Evolutionary conservation across 2,113 vertebrate species (phyloP), one percentile per base, ranked within the genome.

Genomic region (Passer montanus): DNA sequence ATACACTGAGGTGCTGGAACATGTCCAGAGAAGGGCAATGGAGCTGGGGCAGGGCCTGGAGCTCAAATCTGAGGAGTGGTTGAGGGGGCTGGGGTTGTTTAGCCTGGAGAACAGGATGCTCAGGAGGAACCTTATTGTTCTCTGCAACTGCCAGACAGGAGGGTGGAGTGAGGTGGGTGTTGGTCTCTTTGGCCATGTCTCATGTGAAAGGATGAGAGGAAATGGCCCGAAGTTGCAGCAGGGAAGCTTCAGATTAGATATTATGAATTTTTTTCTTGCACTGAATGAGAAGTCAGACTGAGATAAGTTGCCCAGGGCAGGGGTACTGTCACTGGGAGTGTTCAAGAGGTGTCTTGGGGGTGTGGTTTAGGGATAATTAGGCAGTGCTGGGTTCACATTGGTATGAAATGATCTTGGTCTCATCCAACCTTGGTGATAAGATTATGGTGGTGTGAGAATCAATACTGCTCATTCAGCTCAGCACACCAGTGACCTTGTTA

Each of bases 21-120:
- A 0, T 30, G 41, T n/a, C 23, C 75, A 79, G 33, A 55, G 64
- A n/a, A 11, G 39, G 28, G 10, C 23, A 63, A 0, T 7, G 20
- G 24, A 55, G 24, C 46, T 62, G 28, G 41, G 41, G 20, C n/a
- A 47, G 41, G 41, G 16, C 14, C 49, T 69, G 55, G 46, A 60
- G 15, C 64, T 28, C 15, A 39, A 27, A 11, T 18, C 53, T 69
- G 55, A 68, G 55, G 14, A 60, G 46, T 4, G 18, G 39, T 23
- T 39, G 15, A 37, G n/a, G 39, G 55, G 20, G 12, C 19, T 62
- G 74, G 24, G 18, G 28, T 3, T 53, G 27, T 24, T n/a, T 8
- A 62, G 19, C 15, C 55, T 39, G 47, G 47, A 87, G 46, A 70
- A 41, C 9, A 14, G 49, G 49, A 41, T 23, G 24, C 16, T 63